Percentiles rank a stretch among this genome's conserved stretches.
phyloP scores from a whole-genome alignment of 2,797 vertebrate genomes.

The Diceros bicornis region DNA sequence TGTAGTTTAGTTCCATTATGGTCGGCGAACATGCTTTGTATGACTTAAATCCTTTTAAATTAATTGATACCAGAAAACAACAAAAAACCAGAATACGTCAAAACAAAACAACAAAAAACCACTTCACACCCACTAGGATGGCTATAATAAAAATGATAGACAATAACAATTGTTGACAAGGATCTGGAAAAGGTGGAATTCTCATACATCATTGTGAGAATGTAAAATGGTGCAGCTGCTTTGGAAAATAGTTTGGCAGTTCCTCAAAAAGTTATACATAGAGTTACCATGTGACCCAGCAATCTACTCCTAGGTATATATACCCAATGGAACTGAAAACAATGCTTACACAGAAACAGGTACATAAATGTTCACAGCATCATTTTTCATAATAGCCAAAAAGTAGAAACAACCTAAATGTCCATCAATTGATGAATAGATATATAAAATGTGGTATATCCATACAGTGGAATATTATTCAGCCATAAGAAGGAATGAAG shows the following conservation, averaged over 20 bases:
- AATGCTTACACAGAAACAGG: neutral
- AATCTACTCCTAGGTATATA: neutral
- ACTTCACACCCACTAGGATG: neutral
- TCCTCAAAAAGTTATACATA: neutral
- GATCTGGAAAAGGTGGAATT: neutral
- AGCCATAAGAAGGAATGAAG: neutral
- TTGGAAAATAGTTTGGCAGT: neutral
- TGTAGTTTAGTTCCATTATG: neutral
- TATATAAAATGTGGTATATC: neutral
- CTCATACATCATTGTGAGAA: neutral
- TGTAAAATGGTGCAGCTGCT: neutral
- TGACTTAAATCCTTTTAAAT: slow-evolving; percentile 35
- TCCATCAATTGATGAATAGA: neutral
- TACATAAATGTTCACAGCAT: neutral
- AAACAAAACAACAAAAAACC: slow-evolving; percentile 7
- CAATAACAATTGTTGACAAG: neutral
- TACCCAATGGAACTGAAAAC: neutral
- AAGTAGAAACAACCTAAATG: neutral
- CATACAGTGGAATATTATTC: neutral
- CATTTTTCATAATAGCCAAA: neutral
- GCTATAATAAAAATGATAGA: slow-evolving; percentile 3
- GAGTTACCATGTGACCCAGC: neutral
- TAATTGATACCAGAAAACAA: slow-evolving; percentile 15
- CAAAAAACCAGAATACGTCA: neutral
- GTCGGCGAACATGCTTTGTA: neutral